Evolutionary conservation across 35 echinoderm and acorn worm genomes (phyloP), one percentile per base, ranked within the genome.

Genomic region (Eucidaris tribuloides): DNA sequence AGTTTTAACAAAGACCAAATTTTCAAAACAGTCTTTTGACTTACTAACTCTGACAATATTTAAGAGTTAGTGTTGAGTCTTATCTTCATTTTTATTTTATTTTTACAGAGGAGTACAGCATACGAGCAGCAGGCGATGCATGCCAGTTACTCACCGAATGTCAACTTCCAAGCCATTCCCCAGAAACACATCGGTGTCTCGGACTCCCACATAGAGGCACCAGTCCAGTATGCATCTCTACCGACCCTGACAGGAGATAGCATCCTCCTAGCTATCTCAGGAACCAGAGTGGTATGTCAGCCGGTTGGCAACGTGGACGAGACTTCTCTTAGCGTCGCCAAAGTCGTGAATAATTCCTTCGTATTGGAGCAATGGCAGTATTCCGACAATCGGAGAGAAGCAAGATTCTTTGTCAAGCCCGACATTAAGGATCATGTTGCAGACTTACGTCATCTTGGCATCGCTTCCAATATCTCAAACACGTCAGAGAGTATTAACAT

Each of bases 341-440:
- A n/a, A 65, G 84, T 96, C 25, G n/a, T 96, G 4, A 91, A 88
- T 42, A 89, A 85, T 28, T 90, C 93, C n/a, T 40, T 87, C 34
- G 81, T 91, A 45, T 37, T 91, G 23, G 56, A 85, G 11, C 42
- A 80, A 76, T 91, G 84, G 80, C 89, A 84, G 15, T 70, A 96
- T 28, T 81, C 83, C 5, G 40, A 89, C 2, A 74, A 86, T 7
- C 89, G 87, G 11, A 80, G 82, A 15, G 93, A 91, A 57, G 74
- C 85, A 5, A 62, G 79, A 25, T 96, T 84, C 81, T 92, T 96
- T 63, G 84, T 88, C 49, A 94, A 94, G 55, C 81, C 82, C 1
- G 89, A 84, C 11, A 24, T 80, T 41, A 83, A 65, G 36, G 62
- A 82, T 43, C 58, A 74, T 1, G 45, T 85, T 24, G 56, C 79